phyloP scores from a whole-genome alignment of 2,797 vertebrate species.

The Sebastolobus alascanus region DNA sequence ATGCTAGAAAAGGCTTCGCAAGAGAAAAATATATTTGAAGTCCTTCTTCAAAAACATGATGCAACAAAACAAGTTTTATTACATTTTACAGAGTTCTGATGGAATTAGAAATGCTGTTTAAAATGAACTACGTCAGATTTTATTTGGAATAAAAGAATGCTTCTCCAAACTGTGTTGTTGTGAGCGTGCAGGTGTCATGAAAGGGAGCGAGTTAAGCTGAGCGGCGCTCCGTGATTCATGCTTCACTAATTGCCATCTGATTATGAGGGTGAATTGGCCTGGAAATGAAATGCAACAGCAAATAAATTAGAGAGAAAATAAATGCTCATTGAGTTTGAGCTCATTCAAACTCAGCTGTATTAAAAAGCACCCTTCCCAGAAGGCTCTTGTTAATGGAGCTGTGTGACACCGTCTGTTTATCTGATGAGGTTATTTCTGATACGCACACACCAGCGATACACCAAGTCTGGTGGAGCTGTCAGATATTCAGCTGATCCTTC shows the following conservation, averaged over 20 bases:
- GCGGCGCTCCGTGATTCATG: conserved; percentile 74
- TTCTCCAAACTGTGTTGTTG: conserved; percentile 83
- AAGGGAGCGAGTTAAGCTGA: conserved; percentile 59
- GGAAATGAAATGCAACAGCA: conserved; percentile 78
- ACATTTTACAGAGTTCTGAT: conserved; percentile 80
- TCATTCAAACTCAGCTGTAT: conserved; percentile 71
- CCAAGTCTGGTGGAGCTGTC: conserved; percentile 41
- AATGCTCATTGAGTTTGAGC: conserved; percentile 74
- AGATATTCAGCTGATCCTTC: conserved; percentile 47
- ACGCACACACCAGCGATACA: conserved; percentile 33
- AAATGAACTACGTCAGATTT: conserved; percentile 81
- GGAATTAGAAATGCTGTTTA: conserved; percentile 83
- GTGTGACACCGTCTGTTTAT: conserved; percentile 66
- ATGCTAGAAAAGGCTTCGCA: conserved; percentile 65
- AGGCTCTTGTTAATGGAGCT: conserved; percentile 71
- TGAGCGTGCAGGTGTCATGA: conserved; percentile 78
- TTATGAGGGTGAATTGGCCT: conserved; percentile 79
- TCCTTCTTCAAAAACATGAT: conserved; percentile 76
- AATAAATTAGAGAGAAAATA: conserved; percentile 80
- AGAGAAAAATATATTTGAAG: conserved; percentile 72
- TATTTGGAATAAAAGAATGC: conserved; percentile 86
- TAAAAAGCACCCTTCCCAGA: conserved; percentile 70
- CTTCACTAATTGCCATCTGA: conserved; percentile 82
- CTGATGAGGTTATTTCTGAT: conserved; percentile 66
- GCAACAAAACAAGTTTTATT: conserved; percentile 78